Evolutionary conservation across 2,888 invertebrate genomes (phyloP).

Genomic region (Thalpophila matura): DNA sequence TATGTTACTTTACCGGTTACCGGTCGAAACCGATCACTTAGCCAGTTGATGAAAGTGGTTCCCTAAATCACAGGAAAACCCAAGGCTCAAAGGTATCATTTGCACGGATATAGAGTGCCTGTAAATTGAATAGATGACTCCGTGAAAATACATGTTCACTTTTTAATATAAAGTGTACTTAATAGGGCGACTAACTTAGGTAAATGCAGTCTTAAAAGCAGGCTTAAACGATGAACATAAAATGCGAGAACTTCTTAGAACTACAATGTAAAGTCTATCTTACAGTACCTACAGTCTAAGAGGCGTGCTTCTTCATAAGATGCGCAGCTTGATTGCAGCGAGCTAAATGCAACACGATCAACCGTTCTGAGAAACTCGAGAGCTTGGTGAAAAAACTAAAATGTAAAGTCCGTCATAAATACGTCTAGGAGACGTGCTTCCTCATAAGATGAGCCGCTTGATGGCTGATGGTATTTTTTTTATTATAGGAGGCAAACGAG

Average conservation of each 20-base stretch:
- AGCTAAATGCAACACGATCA: background rate
- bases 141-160: too few species aligned
- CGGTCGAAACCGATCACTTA: too few species aligned
- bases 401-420: background rate
- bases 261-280: conserved; percentile 5
- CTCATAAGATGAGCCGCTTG: conserved; percentile 1
- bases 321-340: conserved; percentile 15
- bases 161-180: too few species aligned
- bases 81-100: too few species aligned
- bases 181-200: too few species aligned
- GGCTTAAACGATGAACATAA: background rate
- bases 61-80: too few species aligned
- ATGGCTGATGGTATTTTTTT: too few species aligned
- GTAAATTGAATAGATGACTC: too few species aligned
- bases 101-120: too few species aligned
- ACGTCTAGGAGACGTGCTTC: conserved; percentile 4
- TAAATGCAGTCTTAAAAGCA: too few species aligned
- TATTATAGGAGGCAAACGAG: background rate
- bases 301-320: conserved; percentile 22
- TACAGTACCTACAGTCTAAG: background rate
- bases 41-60: too few species aligned
- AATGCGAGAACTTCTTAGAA: background rate
- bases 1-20: too few species aligned
- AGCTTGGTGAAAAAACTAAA: conserved; percentile 4
- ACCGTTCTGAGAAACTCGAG: background rate